Conservation (phyloP, 1,140 invertebrate species). For the Brachionus rubens region DNA sequence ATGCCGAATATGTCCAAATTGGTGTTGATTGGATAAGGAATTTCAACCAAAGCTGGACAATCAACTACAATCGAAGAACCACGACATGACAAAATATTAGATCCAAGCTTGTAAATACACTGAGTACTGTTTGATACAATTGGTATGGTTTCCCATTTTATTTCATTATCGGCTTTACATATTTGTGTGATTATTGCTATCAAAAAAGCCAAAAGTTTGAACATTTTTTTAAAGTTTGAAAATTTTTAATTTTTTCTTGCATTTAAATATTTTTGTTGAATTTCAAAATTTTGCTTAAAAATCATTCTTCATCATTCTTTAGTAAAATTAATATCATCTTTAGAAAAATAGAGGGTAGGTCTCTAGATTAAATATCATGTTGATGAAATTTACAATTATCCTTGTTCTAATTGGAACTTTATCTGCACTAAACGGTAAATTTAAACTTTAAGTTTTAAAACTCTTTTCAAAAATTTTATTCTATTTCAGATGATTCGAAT, state of each 20-base stretch:
- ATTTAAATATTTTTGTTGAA: too few relatives aligned
- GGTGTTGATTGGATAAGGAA: background rate
- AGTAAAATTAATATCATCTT: too few relatives aligned
- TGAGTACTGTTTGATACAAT: background rate
- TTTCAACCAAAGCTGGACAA: background rate
- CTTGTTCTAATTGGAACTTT: too few relatives aligned
- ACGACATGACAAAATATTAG: background rate
- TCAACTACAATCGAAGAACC: background rate
- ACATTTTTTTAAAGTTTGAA: background rate
- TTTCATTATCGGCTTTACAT: conserved; percentile 19
- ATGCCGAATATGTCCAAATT: conserved; percentile 7
- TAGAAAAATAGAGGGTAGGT: too few relatives aligned
- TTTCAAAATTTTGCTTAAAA: too few relatives aligned
- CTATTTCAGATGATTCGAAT: too few relatives aligned
- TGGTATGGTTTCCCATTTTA: conserved; percentile 3
- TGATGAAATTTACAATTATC: too few relatives aligned
- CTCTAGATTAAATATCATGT: too few relatives aligned
- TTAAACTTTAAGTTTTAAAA: background rate
- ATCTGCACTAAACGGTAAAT: background rate
- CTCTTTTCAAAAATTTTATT: background rate
- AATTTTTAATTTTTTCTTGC: too few relatives aligned
- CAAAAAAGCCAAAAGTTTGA: background rate
- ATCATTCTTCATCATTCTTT: too few relatives aligned
- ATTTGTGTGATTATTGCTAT: background rate
- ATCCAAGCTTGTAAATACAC: background rate